Evolutionary conservation across 2,797 vertebrate genomes (phyloP), one percentile per base, ranked within the genome.

Genomic region (Coreius guichenoti): DNA sequence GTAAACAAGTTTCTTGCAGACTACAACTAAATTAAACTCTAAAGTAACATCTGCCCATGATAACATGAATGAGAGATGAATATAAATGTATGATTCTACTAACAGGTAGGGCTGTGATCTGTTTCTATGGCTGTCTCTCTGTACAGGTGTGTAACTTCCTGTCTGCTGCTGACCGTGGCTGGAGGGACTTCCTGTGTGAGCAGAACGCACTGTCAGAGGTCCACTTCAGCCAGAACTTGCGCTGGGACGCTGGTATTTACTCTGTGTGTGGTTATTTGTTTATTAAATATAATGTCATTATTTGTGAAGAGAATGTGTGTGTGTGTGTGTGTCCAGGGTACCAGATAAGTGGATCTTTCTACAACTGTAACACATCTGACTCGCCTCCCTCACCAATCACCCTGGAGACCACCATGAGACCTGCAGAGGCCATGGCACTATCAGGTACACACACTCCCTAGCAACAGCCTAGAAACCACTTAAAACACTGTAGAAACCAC

Each of bases 331-430:
- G 8, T 92, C 87, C 93, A 98, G 97, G 97, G 89, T 99, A 97
- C 92, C 97, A 99, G 92, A 95, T 98, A 89, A 96, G 96, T 90
- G 97, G 97, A 91, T 97, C 97, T 39, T 97, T 98, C 91, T 98
- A 98, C 95, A 96, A 96, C 89, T 99, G 96, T 90, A 94, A 95
- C 75, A 94, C 97, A 4, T 93, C 96, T 11, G 97, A 99, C 81
- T 94, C 95, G 69, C 96, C 97, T 94, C 91, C 97, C 47, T 93
- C 96, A 13, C 95, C 96, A 13, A 97, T 97, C 91, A 92, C 95
- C 8, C 92, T 97, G 90, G 98, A 99, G 89, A 93, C 96, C 90
- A 93, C 95, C 93, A 96, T 99, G 94, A 96, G 98, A 93, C 95
- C 97, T 89, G 95, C 95, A 0, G 97, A 99, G 92, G 95, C 96